These are phyloP conservation scores for Opisthograptis luteolata DNA, from an alignment of 2,888 invertebrate species.

Conservation along the genomic window DNA sequence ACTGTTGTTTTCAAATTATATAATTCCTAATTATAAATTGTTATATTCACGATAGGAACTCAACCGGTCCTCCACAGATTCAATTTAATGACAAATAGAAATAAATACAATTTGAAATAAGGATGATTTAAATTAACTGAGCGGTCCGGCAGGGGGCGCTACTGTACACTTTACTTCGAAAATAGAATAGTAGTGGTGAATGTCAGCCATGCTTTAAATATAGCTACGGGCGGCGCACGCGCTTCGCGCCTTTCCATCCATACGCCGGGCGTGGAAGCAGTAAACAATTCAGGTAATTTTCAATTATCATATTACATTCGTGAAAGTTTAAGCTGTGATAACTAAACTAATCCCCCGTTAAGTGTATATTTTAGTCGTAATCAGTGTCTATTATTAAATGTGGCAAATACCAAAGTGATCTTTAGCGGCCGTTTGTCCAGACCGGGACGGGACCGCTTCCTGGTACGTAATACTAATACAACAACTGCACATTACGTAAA, in stretches of 20 bases:
- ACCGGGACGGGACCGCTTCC: neutral
- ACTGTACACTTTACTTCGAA: slow-evolving; percentile 29
- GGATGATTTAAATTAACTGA: slow-evolving; percentile 16
- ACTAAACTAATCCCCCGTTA: neutral
- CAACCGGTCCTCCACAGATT: neutral
- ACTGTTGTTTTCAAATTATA: too few species aligned
- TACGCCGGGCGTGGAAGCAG: slow-evolving; percentile 4
- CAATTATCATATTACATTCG: neutral
- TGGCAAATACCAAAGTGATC: neutral
- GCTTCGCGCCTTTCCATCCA: slow-evolving; percentile 11
- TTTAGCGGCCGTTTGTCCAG: neutral
- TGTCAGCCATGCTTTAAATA: slow-evolving; percentile 36
- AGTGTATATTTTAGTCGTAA: neutral
- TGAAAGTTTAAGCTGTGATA: neutral
- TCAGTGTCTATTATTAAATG: neutral
- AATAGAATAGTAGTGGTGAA: slow-evolving; percentile 36
- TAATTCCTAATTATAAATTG: too few species aligned
- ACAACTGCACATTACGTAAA: slow-evolving; percentile 7
- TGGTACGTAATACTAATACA: slow-evolving; percentile 12
- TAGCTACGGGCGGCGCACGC: slow-evolving; percentile 23
- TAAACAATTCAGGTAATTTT: slow-evolving; percentile 28
- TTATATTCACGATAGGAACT: too few species aligned
- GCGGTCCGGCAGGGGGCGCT: slow-evolving; percentile 17
- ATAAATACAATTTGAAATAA: neutral
- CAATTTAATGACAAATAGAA: slow-evolving; percentile 3